Evolutionary conservation across 2,797 vertebrate species (phyloP), one percentile per base, ranked within the genome.

Genomic region (Xiphorhynchus erythropygius): DNA sequence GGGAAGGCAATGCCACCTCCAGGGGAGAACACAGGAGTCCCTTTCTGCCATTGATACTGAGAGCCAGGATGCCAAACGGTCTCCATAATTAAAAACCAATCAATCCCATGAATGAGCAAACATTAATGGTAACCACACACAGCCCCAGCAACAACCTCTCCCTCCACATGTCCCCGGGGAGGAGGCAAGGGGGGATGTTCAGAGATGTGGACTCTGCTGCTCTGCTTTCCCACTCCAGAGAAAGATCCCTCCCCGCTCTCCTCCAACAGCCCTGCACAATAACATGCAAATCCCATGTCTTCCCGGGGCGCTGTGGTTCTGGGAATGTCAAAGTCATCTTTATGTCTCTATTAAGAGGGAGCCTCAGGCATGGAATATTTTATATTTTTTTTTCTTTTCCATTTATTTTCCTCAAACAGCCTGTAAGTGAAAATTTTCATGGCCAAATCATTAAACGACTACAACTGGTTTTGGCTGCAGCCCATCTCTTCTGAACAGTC

Each of bases 321-420:
- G 90, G 84, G 96, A 94, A 94, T 85, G 92, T 94, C 94, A 94
- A 95, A 95, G 76, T 85, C 93, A 92, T 94, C 95, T 94, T 95
- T 94, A 96, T 95, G 83, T 96, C 91, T 97, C 93, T 90, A 81
- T 97, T 97, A 96, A 93, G 91, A 85, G 75, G 89, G n/a, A 94
- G 94, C 96, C 96, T 75, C 91, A 90, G 95, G 96, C 94, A 84
- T 92, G 96, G 95, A 96, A 95, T 91, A 84, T 93, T 87, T 91
- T 87, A 32, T 60, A n/a, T 50, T 63, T 77, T 56, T 56, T 90
- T 87, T 57, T 73, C 78, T 70, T 89, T 80, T 68, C 78, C 86
- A 92, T 88, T 94, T 92, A 78, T 96, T 96, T 95, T 71, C 95
- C 94, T 96, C 94, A 93, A 95, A 93, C 93, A 93, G 94, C 76